Evolutionary conservation across 2,888 invertebrate species (phyloP).

Genomic region (Zaprionus lineosus): DNA sequence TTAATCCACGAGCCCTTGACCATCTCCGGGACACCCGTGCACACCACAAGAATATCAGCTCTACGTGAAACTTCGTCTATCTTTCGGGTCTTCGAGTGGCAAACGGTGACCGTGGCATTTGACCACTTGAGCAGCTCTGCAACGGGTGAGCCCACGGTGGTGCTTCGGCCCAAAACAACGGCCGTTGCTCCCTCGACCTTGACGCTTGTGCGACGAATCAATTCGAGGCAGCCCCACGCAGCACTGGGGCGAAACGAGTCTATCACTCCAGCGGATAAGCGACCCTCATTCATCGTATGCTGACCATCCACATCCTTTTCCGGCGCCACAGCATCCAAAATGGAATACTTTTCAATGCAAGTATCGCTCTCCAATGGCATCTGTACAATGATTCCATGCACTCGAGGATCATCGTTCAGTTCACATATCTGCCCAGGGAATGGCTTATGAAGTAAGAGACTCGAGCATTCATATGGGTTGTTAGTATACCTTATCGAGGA

Average conservation of each 20-base stretch:
- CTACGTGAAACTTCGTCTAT: constrained; percentile 89
- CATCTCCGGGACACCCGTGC: constrained; percentile 93
- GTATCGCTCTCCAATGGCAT: constrained; percentile 95
- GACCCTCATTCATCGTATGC: constrained; percentile 96
- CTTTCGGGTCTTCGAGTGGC: constrained; percentile 96
- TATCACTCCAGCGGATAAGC: constrained; percentile 94
- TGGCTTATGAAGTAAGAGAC: neutral
- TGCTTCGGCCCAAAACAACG: constrained; percentile 97
- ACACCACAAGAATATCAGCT: constrained; percentile 98
- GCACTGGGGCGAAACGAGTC: constrained; percentile 97
- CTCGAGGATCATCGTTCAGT: constrained; percentile 91
- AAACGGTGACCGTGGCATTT: constrained; percentile 97
- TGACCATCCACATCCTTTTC: constrained; percentile 98
- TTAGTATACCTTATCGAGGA: constrained; percentile 78
- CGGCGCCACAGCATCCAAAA: constrained; percentile 94
- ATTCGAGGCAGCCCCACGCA: constrained; percentile 95
- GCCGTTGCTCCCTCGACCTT: constrained; percentile 91
- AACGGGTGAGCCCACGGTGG: constrained; percentile 98
- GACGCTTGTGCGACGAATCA: constrained; percentile 88
- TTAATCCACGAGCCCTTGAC: constrained; percentile 98
- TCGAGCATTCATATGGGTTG: neutral
- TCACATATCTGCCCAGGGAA: constrained; percentile 65
- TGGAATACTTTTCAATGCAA: constrained; percentile 91
- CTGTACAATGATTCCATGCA: constrained; percentile 98
- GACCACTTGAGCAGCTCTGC: constrained; percentile 97